Base-by-base conservation (phyloP, 2,113 vertebrate species). In the Crotalus horridus region DNA sequence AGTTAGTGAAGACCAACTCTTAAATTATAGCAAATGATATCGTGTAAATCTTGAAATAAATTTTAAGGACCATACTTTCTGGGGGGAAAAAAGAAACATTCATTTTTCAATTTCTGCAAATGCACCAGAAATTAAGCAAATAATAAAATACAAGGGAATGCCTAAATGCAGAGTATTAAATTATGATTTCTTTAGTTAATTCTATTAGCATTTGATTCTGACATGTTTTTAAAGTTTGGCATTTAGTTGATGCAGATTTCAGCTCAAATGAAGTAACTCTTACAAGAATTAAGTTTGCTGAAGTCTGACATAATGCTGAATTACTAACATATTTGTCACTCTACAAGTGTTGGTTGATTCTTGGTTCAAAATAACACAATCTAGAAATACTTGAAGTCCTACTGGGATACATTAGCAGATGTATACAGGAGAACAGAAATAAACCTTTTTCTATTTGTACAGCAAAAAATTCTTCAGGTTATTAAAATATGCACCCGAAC, bases 121-220 rank as follows among this genome's bases (percentile, higher is more conserved):
- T 92, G 1, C 87, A 89, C 61, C 86, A 95, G 91, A 88, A 85
- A 0, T 94, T 48, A 93, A 94, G 96, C 48, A 94, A 94, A 85
- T 64, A 59, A 95, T 86, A 81, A 20, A 94, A 10, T 53, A 88
- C 91, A 95, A 10, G 74, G 56, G n/a, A 96, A 96, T 89, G 64
- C 58, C 96, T 92, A 95, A 91, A 95, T 17, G 48, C 54, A 93
- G 91, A 26, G 0, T 33, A 39, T 64, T 91, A 13, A 58, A 11
- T 94, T 92, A 95, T 88, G 61, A 29, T 94, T 95, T 96, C 94
- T 96, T 94, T 87, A 89, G 13, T 61, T 85, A 39, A 90, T 26
- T 53, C 23, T 46, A 90, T 61, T 24, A 61, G 74, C 23, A 29
- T 33, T 85, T 89, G 0, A 23, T 46, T 93, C 51, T 54, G 26